These are phyloP conservation scores for Epicauta chinensis DNA, from an alignment of 1,140 invertebrate species.

Conservation along the genomic window DNA sequence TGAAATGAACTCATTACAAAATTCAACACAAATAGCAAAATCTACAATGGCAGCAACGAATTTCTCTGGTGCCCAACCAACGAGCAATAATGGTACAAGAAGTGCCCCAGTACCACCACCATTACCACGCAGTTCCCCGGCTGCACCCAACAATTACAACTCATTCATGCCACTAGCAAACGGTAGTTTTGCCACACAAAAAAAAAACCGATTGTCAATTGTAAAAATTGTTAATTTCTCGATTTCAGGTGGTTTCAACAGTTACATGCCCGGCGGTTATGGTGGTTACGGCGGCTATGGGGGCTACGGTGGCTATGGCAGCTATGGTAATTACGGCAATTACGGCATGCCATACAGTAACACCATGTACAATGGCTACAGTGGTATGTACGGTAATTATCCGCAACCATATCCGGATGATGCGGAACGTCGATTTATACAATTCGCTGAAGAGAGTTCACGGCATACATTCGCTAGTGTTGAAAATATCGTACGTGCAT, in stretches of 20 bases:
- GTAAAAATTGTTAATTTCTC: background rate
- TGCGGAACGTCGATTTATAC: constrained; percentile 66
- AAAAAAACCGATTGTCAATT: constrained; percentile 3
- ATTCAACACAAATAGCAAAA: constrained; percentile 25
- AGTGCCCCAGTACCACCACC: constrained; percentile 35
- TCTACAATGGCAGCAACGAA: constrained; percentile 12
- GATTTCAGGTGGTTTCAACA: background rate
- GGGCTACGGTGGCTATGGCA: constrained; percentile 29
- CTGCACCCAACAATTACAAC: constrained; percentile 14
- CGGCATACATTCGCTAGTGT: constrained; percentile 90
- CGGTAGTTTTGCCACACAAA: too few relatives aligned
- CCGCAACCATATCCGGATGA: constrained; percentile 49
- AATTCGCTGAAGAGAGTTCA: constrained; percentile 85
- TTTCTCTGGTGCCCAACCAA: constrained; percentile 2
- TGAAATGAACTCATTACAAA: constrained; percentile 22
- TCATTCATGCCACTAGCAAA: constrained; percentile 29
- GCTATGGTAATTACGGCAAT: constrained; percentile 28
- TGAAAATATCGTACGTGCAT: constrained; percentile 85
- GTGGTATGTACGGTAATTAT: constrained; percentile 31
- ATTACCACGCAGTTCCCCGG: constrained; percentile 25
- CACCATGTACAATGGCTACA: constrained; percentile 35
- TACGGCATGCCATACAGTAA: constrained; percentile 31
- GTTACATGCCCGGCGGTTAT: constrained; percentile 25
- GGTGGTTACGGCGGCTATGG: constrained; percentile 36
- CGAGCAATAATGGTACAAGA: constrained; percentile 4